phyloP scores from a whole-genome alignment of 1,140 invertebrate species.

The Leptestheria dahalacensis region DNA sequence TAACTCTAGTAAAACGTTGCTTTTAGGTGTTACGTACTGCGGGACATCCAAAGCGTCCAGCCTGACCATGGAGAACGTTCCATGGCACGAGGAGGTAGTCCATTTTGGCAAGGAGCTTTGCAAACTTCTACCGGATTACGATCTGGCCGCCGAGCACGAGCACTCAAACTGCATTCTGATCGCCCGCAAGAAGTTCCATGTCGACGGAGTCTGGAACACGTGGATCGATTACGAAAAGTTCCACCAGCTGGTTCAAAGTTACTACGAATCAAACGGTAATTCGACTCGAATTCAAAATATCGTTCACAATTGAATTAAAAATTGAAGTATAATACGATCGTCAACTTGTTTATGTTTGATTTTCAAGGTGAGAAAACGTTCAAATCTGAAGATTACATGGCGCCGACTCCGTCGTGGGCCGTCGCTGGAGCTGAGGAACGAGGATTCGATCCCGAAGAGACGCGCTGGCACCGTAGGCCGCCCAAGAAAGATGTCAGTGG shows the following conservation, averaged over 20 bases:
- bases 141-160: slow-evolving; percentile 45
- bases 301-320: not conserved
- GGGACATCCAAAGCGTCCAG: slow-evolving; percentile 39
- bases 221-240: slow-evolving; percentile 48
- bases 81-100: slow-evolving; percentile 47
- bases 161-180: slow-evolving; percentile 48
- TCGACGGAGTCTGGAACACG: slow-evolving; percentile 40
- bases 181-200: slow-evolving; percentile 37
- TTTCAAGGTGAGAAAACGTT: slow-evolving; percentile 11
- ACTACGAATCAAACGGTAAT: slow-evolving; percentile 26
- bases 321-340: not conserved
- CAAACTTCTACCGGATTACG: slow-evolving; percentile 35
- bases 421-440: slow-evolving; percentile 37
- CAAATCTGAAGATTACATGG: slow-evolving; percentile 35
- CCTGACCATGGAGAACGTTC: slow-evolving; percentile 48
- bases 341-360: not conserved
- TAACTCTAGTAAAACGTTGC: not conserved
- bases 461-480: slow-evolving; percentile 35
- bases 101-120: slow-evolving; percentile 35
- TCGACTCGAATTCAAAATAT: not conserved
- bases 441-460: slow-evolving; percentile 45
- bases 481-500: slow-evolving; percentile 26
- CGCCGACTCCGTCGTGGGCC: slow-evolving; percentile 40
- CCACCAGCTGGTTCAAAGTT: slow-evolving; percentile 33
- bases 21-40: slow-evolving; percentile 44